phyloP scores from a whole-genome alignment of 2,797 vertebrate genomes.

The Cyclura pinguis region DNA sequence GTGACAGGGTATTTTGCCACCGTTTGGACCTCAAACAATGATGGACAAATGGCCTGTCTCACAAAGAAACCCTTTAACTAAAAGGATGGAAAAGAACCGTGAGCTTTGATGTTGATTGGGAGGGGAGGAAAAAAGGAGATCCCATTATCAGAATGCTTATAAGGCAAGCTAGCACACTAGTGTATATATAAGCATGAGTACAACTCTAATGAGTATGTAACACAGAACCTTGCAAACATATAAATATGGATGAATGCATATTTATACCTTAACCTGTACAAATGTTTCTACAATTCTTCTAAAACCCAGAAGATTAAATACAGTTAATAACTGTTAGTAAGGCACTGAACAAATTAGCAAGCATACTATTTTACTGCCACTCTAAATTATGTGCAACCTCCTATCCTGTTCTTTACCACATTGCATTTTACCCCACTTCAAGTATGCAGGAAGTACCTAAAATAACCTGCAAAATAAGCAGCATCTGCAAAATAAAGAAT shows the following conservation, averaged over 20 bases:
- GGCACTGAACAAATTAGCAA: conserved; percentile 43
- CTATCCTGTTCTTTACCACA: conserved; percentile 35
- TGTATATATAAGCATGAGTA: rapidly evolving
- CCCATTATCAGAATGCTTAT: conserved; percentile 59
- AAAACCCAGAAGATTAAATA: conserved; percentile 53
- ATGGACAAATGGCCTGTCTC: conserved; percentile 81
- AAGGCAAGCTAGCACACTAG: not conserved
- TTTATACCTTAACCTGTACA: conserved; percentile 57
- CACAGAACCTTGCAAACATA: not conserved
- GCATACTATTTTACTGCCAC: conserved; percentile 73
- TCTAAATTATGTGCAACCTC: conserved; percentile 62
- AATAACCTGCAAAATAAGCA: conserved; percentile 40
- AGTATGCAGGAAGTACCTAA: conserved; percentile 47
- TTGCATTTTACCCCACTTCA: conserved; percentile 24
- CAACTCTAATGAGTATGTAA: not conserved
- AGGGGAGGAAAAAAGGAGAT: conserved; percentile 53
- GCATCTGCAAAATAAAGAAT: not conserved
- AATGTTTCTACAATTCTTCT: conserved; percentile 56
- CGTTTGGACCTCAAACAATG: conserved; percentile 85
- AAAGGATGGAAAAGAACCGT: conserved; percentile 75
- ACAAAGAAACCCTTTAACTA: conserved; percentile 81
- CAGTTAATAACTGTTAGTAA: conserved; percentile 63
- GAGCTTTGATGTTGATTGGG: conserved; percentile 76
- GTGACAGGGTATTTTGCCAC: conserved; percentile 86
- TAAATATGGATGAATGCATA: conserved; percentile 54